phyloP scores from a whole-genome alignment of 2,888 invertebrate species.

The Caradrina kadenii region DNA sequence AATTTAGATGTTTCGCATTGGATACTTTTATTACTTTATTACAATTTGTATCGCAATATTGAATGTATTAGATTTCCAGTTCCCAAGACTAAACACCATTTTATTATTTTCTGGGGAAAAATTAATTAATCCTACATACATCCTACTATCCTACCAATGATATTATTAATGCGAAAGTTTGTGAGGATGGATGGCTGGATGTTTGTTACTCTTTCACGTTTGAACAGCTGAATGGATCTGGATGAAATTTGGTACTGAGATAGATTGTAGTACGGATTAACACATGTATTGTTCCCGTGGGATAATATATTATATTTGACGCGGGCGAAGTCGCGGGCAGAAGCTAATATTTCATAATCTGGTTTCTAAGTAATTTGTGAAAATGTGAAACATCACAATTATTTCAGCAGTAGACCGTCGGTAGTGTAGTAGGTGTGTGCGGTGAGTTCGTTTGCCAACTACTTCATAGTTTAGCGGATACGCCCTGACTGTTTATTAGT shows the following conservation, averaged over 20 bases:
- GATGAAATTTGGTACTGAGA: no score
- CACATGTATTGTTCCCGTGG: no score
- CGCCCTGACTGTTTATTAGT: constrained; percentile 71
- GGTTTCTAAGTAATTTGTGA: no score
- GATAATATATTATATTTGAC: no score
- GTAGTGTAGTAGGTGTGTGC: not conserved
- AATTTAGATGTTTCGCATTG: constrained; percentile 1
- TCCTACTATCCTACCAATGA: no score
- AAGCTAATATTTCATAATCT: not conserved
- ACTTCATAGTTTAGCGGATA: constrained; percentile 52
- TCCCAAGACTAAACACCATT: not conserved
- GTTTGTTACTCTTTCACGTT: no score
- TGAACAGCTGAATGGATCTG: no score
- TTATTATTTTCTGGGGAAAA: not conserved
- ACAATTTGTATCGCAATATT: constrained; percentile 8
- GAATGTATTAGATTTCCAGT: not conserved
- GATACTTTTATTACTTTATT: constrained; percentile 17
- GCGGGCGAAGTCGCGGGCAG: not conserved
- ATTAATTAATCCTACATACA: no score
- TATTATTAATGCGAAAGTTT: no score
- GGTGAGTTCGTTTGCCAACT: constrained; percentile 32
- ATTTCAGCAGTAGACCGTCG: constrained; percentile 1
- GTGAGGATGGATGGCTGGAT: no score
- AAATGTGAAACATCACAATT: not conserved
- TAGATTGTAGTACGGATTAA: no score